Evolutionary conservation across 1,140 invertebrate genomes (phyloP).

Genomic region (Papilio machaon): DNA sequence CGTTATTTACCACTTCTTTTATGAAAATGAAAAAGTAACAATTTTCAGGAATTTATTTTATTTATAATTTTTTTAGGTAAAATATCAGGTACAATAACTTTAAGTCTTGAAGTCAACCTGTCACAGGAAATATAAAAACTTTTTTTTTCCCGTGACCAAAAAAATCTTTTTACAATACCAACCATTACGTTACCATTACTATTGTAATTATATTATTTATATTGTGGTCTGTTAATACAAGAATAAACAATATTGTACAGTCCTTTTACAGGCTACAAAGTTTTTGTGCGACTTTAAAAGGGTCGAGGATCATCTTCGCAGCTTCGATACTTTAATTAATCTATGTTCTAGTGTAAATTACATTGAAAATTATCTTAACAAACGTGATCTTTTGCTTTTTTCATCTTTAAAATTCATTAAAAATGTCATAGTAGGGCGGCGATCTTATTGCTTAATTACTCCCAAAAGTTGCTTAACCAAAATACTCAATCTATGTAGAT

Average conservation of each 20-base stretch:
- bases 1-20: not conserved
- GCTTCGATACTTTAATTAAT: not conserved
- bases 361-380: not conserved
- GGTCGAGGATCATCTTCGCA: not conserved
- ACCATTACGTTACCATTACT: not conserved
- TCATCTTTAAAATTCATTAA: not conserved
- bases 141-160: too few species aligned
- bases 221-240: not conserved
- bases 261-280: not conserved
- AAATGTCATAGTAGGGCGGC: not conserved
- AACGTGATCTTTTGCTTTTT: not conserved
- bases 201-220: not conserved
- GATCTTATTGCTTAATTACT: too few species aligned
- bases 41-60: too few species aligned
- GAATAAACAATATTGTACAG: not conserved
- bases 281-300: not conserved
- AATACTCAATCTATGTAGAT: too few species aligned
- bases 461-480: too few species aligned
- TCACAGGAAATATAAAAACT: too few species aligned
- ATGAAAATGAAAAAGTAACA: not conserved
- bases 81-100: too few species aligned
- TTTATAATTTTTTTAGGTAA: too few species aligned
- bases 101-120: too few species aligned
- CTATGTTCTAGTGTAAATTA: not conserved
- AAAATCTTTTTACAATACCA: too few species aligned